Evolutionary conservation across 1,140 invertebrate species (phyloP).

Genomic region (Ooceraea biroi): DNA sequence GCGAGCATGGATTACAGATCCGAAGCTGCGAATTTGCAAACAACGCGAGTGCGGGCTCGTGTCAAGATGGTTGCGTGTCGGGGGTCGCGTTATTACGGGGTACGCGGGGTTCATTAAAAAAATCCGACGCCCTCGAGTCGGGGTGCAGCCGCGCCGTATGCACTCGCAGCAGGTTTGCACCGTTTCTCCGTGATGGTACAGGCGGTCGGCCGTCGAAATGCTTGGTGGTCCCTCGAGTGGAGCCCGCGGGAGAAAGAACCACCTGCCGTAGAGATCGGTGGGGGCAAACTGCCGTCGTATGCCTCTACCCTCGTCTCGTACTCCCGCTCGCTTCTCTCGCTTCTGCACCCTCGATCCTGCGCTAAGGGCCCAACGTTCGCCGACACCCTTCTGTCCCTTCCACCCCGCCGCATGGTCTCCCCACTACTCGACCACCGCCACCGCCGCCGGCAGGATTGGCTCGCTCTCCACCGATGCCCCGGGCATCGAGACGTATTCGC

Average conservation of each 20-base stretch:
- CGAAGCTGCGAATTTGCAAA: constrained; percentile 27
- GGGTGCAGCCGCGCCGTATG: constrained; percentile 31
- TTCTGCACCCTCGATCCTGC: constrained; percentile 42
- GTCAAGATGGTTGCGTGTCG: neutral
- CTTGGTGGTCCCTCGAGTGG: constrained; percentile 79
- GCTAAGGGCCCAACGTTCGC: constrained; percentile 43
- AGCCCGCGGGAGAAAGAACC: constrained; percentile 81
- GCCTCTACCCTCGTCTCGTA: constrained; percentile 43
- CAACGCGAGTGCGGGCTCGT: constrained; percentile 6
- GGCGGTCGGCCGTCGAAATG: constrained; percentile 70
- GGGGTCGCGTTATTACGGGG: constrained; percentile 28
- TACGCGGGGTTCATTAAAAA: constrained; percentile 54
- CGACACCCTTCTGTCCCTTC: constrained; percentile 60
- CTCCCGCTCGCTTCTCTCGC: constrained; percentile 34
- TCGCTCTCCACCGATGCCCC: constrained; percentile 31
- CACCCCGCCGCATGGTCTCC: constrained; percentile 52
- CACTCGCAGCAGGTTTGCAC: constrained; percentile 32
- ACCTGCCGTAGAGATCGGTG: constrained; percentile 82
- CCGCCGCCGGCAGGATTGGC: constrained; percentile 52
- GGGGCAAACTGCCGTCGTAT: constrained; percentile 70
- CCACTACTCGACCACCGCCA: constrained; percentile 43
- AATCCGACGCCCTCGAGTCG: constrained; percentile 13
- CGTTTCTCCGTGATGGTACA: constrained; percentile 42
- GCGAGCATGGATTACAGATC: neutral
- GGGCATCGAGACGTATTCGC: neutral